phyloP scores from a whole-genome alignment of 2,797 vertebrate genomes.

The Lagorchestes hirsutus region DNA sequence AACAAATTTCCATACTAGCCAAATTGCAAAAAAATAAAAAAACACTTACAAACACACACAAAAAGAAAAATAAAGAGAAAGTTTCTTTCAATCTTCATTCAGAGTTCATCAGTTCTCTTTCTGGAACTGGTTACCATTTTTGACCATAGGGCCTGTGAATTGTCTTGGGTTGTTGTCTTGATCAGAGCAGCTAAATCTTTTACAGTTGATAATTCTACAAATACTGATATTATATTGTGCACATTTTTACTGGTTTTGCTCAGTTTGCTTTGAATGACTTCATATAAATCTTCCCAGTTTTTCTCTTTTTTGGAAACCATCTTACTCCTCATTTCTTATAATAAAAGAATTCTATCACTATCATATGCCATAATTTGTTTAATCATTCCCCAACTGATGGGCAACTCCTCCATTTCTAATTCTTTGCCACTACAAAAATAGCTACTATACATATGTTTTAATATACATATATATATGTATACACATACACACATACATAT shows the following conservation, averaged over 20 bases:
- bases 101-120: background rate
- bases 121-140: background rate
- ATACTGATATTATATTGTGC: background rate
- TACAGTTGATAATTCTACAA: background rate
- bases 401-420: background rate
- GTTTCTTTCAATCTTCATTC: background rate
- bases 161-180: background rate
- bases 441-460: background rate
- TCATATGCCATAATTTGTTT: background rate
- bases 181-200: background rate
- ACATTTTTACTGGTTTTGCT: background rate
- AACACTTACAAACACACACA: background rate
- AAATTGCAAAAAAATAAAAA: background rate
- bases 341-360: background rate
- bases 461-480: no score
- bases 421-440: background rate
- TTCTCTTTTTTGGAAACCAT: background rate
- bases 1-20: background rate
- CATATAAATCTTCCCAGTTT: background rate
- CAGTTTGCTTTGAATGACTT: background rate
- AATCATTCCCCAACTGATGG: background rate
- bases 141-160: background rate
- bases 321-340: background rate
- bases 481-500: no score
- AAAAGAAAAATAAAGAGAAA: background rate